Base-by-base conservation (phyloP, 2,797 vertebrate genomes). In the Psittacula echo region DNA sequence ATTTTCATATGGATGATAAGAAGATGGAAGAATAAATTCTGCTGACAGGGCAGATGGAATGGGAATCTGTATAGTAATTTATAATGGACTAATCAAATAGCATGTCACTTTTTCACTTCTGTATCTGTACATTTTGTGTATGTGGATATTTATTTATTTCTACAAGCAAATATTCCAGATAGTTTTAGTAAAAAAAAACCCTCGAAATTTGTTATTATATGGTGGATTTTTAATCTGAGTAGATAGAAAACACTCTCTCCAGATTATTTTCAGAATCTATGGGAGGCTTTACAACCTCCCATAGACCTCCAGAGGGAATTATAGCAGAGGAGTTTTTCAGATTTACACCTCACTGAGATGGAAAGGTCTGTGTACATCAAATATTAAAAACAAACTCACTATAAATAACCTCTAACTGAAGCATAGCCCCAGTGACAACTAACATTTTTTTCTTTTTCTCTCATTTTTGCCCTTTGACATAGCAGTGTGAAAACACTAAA, bases 371-470 rank as follows among this genome's bases (percentile, higher is more conserved):
- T 61, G 83, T 87, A 89, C 75, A 95, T 95, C 83, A 96, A 95
- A 95, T 96, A 94, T 95, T 94, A 95, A 95, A 96, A 94, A 18
- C 91, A 87, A 96, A 91, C 79, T 74, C 87, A 85, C 91, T 96
- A 94, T 96, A 96, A 96, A 94, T 96, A 97, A 92, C 77, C 88
- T 89, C 56, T 50, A 79, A 83, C 74, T 87, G 93, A 94, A 96
- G 72, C 56, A 94, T 45, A 89, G 65, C 37, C 68, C 42, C 58
- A 77, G 81, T 77, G 88, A 85, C 75, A 95, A 90, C 66, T 29
- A 90, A 80, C 75, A 12, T 67, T 60, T 88, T 88, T 70, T 83
- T 26, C 29, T 92, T 85, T 65, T 65, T 54, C 82, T 91, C 67
- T 95, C 61, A 13, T 89, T 95, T 87, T 86, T 95, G 89, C 66